Base-by-base conservation (phyloP, 2,888 invertebrate species). In the Sarcophaga carnaria region DNA sequence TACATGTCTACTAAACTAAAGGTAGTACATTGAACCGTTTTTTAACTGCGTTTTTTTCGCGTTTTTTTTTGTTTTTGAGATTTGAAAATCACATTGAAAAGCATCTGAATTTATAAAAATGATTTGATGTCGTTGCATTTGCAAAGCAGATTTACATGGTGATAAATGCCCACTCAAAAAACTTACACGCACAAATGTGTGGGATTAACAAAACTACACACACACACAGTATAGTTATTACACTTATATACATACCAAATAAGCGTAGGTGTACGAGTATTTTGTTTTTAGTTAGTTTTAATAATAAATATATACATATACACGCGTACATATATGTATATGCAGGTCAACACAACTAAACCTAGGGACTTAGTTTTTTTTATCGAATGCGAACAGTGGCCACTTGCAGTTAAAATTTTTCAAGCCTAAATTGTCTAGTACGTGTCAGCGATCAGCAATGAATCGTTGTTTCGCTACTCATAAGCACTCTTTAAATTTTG, bases 281-380 rank as follows among this genome's bases (percentile, higher is more conserved):
- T 37, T 71, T 85, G 77, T 59, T 60, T 77, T 80, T 74, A 70
- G 75, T 60, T 59, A 77, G 80, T 75, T 86, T 80, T 75, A 83
- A 80, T 79, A 84, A 80, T 67, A 75, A 22, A 72, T 67, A 37
- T 2, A 10, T 10, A 37, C 2, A 10, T 10, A 37, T 37, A 10
- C 37, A 37, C 10, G 10, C 8, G 3, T 37, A 10, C 37, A 10
- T 37, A 37, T 10, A 37, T 37, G 37, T 10, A 75, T 84, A 83
- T 84, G 81, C 84, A 27, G 87, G 87, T 81, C 81, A 87, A 47
- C 84, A 77, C 22, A 83, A 76, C 25, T 66, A 67, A 45, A 74
- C 47, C 54, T 17, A 12, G 17, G 54, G 17, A 4, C 4, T 54
- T 14, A 54, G 17, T 54, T 54, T 54, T 54, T 37, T 37, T 37